Evolutionary conservation across 92 coral and sea anemone genomes (phyloP).

Genomic region (Zoanthus gigantus): DNA sequence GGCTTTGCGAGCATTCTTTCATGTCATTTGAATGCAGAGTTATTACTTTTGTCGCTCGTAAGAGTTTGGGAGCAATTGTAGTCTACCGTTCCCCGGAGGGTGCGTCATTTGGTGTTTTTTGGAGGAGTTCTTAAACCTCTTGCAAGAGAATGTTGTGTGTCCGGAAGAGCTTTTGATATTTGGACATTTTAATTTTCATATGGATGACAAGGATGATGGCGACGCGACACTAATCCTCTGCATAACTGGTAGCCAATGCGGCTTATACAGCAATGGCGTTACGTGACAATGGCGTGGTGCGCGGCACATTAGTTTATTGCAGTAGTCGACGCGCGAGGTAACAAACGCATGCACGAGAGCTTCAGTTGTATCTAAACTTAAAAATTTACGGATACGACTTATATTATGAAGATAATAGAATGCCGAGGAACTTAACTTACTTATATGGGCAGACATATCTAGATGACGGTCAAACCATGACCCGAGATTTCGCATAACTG

Average conservation of each 20-base stretch:
- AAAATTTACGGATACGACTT: neutral
- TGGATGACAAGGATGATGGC: conserved; percentile 40
- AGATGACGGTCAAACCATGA: too few relatives aligned
- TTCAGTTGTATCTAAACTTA: neutral
- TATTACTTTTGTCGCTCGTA: conserved; percentile 33
- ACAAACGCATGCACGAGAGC: too few relatives aligned
- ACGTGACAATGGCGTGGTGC: conserved; percentile 31
- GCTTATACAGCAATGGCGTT: conserved; percentile 41
- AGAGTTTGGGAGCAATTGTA: conserved; percentile 37
- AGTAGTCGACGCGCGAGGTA: too few relatives aligned
- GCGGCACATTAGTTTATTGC: too few relatives aligned
- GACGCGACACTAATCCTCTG: conserved; percentile 32
- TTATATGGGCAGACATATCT: too few relatives aligned
- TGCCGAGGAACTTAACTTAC: neutral
- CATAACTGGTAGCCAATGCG: conserved; percentile 56
- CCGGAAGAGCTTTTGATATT: conserved; percentile 37
- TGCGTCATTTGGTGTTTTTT: neutral
- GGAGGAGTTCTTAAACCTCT: neutral
- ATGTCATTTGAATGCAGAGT: conserved; percentile 41
- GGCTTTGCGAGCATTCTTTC: conserved; percentile 32
- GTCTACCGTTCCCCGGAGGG: neutral
- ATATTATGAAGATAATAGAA: conserved; percentile 28
- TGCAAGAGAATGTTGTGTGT: conserved; percentile 37
- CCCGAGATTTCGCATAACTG: neutral
- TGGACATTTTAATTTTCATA: conserved; percentile 49